Percentiles rank a stretch among this genome's conserved stretches.
Conservation (phyloP, 2,113 vertebrate species). For the Lates calcarifer region DNA sequence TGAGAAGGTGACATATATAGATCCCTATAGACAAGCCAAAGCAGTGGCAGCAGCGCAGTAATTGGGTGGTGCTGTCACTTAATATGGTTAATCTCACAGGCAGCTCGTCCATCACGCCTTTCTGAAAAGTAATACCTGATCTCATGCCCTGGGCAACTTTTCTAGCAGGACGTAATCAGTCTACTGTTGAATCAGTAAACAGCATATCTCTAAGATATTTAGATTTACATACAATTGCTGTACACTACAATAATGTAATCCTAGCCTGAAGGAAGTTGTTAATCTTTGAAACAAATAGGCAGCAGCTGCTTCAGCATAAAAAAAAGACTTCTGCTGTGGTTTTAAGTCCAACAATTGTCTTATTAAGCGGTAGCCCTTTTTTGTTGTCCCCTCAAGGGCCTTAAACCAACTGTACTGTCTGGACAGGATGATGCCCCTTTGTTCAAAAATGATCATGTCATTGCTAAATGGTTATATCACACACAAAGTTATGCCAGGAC, state of each 20-base stretch:
- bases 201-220: slow-evolving; percentile 16
- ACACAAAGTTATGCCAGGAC: background rate
- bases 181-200: slow-evolving; percentile 17
- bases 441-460: background rate
- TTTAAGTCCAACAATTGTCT: background rate
- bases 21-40: slow-evolving; percentile 15
- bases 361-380: background rate
- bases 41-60: slow-evolving; percentile 28
- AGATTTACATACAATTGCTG: slow-evolving; percentile 32
- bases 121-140: slow-evolving; percentile 37
- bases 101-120: slow-evolving; percentile 14
- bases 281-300: slow-evolving; percentile 28
- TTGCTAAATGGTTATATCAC: background rate
- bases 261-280: slow-evolving; percentile 17
- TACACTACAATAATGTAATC: background rate
- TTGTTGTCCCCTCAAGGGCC: background rate
- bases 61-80: slow-evolving; percentile 53
- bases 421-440: background rate
- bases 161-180: slow-evolving; percentile 36
- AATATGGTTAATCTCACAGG: slow-evolving; percentile 35
- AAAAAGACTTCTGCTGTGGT: background rate
- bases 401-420: background rate
- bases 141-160: background rate
- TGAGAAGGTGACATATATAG: slow-evolving; percentile 7
- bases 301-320: slow-evolving; percentile 2